Percentiles rank a stretch among this genome's conserved stretches.
phyloP scores from a whole-genome alignment of 2,888 invertebrate genomes.

The Ophioninae sp. region DNA sequence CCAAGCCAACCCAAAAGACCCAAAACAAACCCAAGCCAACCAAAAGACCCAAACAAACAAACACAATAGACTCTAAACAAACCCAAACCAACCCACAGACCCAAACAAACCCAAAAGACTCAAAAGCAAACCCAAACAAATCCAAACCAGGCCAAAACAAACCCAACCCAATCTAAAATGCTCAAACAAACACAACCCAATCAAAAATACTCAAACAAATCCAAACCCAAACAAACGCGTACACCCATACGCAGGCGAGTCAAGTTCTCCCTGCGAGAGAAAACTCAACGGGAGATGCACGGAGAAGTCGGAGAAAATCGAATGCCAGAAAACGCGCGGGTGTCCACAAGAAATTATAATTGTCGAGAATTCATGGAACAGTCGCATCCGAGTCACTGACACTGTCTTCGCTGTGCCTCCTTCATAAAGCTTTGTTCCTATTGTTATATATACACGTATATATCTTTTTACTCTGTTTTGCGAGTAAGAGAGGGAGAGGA shows the following conservation, averaged over 20 bases:
- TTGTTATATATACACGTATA: slow-evolving; percentile 6
- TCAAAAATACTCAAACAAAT: too few relatives aligned
- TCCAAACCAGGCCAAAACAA: too few relatives aligned
- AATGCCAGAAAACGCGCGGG: slow-evolving; percentile 26
- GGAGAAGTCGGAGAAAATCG: slow-evolving; percentile 8
- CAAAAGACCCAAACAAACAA: too few relatives aligned
- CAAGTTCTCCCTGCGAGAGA: neutral
- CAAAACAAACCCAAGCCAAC: too few relatives aligned
- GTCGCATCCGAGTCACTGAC: slow-evolving; percentile 43
- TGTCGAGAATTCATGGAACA: slow-evolving; percentile 66
- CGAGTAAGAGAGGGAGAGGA: slow-evolving; percentile 2
- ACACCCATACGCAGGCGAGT: slow-evolving; percentile 1
- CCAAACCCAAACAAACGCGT: slow-evolving; percentile 1
- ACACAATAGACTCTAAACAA: too few relatives aligned
- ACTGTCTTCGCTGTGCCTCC: slow-evolving; percentile 50
- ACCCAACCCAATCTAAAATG: too few relatives aligned
- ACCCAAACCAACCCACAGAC: too few relatives aligned
- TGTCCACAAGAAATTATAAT: slow-evolving; percentile 74
- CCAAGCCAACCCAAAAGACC: too few relatives aligned
- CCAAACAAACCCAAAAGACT: too few relatives aligned
- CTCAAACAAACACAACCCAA: too few relatives aligned
- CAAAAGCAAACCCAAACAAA: too few relatives aligned
- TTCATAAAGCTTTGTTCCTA: slow-evolving; percentile 32
- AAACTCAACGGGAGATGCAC: slow-evolving; percentile 1
- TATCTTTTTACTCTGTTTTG: slow-evolving; percentile 31